A percentile compares a stretch with the other conserved stretches of the same genome.
These are phyloP conservation scores for Natrix natrix DNA, from an alignment of 2,797 vertebrate genomes.

Conservation along the genomic window DNA sequence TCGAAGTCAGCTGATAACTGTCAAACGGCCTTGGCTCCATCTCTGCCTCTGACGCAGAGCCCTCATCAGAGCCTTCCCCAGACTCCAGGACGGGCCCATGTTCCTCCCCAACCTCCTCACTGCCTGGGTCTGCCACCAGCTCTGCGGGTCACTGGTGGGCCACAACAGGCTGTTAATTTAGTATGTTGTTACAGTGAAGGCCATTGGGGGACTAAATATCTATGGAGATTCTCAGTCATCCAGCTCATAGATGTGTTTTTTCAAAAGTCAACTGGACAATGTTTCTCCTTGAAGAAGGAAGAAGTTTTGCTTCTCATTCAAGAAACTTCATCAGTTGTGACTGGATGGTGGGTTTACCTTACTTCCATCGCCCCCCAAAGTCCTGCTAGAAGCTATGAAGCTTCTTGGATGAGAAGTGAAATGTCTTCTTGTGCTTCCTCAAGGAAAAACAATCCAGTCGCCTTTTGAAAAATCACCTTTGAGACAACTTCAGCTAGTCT, in stretches of 20 bases:
- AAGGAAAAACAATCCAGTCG: background rate
- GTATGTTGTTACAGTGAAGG: background rate
- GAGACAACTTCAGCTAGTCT: background rate
- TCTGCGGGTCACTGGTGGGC: too few species aligned
- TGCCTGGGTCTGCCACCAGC: too few species aligned
- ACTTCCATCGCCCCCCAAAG: background rate
- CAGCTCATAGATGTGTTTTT: background rate
- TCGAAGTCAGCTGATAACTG: too few species aligned
- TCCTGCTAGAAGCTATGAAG: background rate
- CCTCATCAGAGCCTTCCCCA: too few species aligned
- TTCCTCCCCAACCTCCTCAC: too few species aligned
- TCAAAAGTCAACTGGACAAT: background rate
- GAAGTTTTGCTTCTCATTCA: background rate
- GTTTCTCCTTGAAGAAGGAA: background rate
- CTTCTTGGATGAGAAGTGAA: background rate
- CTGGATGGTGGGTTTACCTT: background rate
- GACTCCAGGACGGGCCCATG: too few species aligned
- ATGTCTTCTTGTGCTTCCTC: background rate
- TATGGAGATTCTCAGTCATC: background rate
- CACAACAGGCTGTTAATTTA: background rate
- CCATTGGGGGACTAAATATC: background rate
- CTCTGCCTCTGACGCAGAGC: too few species aligned
- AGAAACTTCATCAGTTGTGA: background rate
- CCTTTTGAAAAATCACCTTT: background rate
- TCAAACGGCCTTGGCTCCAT: too few species aligned